Conservation (phyloP, 2,113 vertebrate genomes). For the Mellivora capensis region DNA sequence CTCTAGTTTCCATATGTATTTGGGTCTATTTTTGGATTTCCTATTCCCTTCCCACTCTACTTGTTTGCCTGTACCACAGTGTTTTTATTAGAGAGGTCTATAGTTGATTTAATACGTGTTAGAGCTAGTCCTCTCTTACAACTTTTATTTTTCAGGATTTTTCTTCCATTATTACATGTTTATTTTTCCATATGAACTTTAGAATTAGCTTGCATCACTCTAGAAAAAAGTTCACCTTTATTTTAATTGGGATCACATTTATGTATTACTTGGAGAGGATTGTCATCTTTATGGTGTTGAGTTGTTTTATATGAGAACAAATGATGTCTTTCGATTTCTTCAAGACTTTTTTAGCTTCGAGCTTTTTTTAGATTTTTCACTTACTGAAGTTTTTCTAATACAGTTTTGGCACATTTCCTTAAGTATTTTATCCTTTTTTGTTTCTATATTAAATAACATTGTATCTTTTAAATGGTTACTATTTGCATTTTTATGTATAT, state of each 20-base stretch:
- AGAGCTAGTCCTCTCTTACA: background rate
- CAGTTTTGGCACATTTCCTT: background rate
- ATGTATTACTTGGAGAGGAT: background rate
- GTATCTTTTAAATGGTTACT: background rate
- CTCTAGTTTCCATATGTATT: background rate
- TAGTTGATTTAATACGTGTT: background rate
- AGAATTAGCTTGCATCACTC: background rate
- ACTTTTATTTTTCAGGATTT: background rate
- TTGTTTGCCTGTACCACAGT: background rate
- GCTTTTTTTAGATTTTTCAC: background rate
- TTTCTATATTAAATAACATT: background rate
- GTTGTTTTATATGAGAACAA: background rate
- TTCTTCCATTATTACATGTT: background rate
- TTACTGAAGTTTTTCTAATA: background rate
- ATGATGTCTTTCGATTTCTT: background rate
- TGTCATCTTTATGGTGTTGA: background rate
- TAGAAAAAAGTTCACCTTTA: background rate
- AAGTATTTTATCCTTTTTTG: background rate
- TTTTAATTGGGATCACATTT: constrained; percentile 8
- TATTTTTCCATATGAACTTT: background rate
- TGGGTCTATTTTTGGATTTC: background rate
- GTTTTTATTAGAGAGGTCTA: background rate
- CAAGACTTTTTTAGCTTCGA: background rate
- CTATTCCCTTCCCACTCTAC: background rate
- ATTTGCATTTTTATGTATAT: background rate